Conservation (phyloP, 2,797 vertebrate genomes). For the Fringilla coelebs region DNA sequence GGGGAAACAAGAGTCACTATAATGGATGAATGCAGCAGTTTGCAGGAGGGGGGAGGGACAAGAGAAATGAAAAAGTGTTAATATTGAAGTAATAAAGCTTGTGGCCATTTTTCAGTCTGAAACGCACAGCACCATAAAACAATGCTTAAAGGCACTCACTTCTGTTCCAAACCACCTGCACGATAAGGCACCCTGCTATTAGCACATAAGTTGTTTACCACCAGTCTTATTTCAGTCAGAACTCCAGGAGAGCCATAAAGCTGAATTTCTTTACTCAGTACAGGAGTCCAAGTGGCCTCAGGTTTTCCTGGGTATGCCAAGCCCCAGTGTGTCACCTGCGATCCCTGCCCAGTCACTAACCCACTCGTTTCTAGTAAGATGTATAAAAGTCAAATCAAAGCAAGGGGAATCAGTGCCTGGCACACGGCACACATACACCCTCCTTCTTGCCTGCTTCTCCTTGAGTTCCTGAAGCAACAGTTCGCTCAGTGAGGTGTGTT, state of each 20-base stretch:
- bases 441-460: not conserved
- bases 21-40: constrained; percentile 20
- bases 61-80: not conserved
- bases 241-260: constrained; percentile 16
- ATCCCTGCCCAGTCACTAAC: not conserved
- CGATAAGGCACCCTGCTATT: constrained; percentile 34
- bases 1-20: not conserved
- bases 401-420: not conserved
- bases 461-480: not conserved
- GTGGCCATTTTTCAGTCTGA: constrained; percentile 49
- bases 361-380: not conserved
- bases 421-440: accelerated
- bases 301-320: not conserved
- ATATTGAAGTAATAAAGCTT: constrained; percentile 46
- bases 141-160: constrained; percentile 41
- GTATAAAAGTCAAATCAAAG: not conserved
- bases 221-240: constrained; percentile 23
- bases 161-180: constrained; percentile 53
- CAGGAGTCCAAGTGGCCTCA: not conserved
- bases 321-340: not conserved
- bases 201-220: constrained; percentile 63
- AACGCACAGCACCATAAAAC: not conserved
- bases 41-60: not conserved
- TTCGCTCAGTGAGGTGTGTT: not conserved
- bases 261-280: not conserved